Percentiles rank a stretch among this genome's conserved stretches.
phyloP scores from a whole-genome alignment of 2,888 invertebrate species.

The Eutolmus rufibarbis region DNA sequence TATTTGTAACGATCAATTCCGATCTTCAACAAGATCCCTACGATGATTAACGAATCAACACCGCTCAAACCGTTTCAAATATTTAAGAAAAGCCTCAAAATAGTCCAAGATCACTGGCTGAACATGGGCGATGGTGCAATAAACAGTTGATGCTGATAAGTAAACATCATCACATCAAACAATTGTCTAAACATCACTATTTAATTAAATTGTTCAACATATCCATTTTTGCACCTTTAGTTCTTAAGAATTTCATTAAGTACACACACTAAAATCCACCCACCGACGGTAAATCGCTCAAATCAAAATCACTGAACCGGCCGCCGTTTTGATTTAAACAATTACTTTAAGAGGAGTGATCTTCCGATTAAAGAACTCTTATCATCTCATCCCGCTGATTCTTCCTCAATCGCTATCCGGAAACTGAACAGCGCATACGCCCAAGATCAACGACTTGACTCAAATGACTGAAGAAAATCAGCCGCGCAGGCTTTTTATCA shows the following conservation, averaged over 20 bases:
- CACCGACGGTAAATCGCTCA: not conserved
- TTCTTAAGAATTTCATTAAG: not conserved
- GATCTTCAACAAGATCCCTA: not conserved
- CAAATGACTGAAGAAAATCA: slow-evolving; percentile 29
- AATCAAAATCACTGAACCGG: not conserved
- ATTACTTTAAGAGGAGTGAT: not conserved
- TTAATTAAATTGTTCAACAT: slow-evolving; percentile 10
- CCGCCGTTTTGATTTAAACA: not conserved
- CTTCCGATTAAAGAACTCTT: not conserved
- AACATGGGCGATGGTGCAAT: not conserved
- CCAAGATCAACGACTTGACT: slow-evolving; percentile 17
- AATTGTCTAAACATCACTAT: not conserved
- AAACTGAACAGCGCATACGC: slow-evolving; percentile 11
- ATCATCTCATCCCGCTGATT: slow-evolving; percentile 22
- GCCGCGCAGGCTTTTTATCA: slow-evolving; percentile 31
- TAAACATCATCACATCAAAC: not conserved
- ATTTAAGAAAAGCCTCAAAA: not conserved
- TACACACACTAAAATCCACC: not conserved
- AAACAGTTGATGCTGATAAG: slow-evolving; percentile 7
- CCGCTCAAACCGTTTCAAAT: not conserved
- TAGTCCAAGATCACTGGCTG: slow-evolving; percentile 12
- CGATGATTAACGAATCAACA: slow-evolving; percentile 9
- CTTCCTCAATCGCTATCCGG: not conserved
- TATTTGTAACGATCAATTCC: not conserved
- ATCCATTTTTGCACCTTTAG: not conserved